Conservation (phyloP, 1,140 invertebrate species). For the Euura saliciscinereae region DNA sequence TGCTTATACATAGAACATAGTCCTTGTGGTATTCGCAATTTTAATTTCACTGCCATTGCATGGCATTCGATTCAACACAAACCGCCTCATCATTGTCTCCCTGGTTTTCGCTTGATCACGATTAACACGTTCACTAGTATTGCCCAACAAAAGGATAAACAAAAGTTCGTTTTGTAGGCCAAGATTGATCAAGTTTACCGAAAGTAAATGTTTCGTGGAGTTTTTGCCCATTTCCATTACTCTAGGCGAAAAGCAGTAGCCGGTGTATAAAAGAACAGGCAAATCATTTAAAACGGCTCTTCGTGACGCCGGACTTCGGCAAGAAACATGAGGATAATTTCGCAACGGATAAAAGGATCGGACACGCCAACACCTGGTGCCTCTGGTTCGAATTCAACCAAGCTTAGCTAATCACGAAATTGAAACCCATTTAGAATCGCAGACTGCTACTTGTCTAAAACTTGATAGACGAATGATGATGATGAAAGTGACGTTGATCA, state of each 20-base stretch:
- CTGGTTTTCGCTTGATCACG: background rate
- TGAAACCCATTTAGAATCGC: no score
- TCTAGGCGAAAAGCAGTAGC: background rate
- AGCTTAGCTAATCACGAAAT: no score
- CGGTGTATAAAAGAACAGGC: background rate
- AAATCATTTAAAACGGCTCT: background rate
- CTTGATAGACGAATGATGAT: no score
- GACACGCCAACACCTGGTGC: no score
- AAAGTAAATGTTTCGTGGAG: background rate
- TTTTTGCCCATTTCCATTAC: background rate
- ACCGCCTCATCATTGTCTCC: background rate
- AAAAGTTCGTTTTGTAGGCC: background rate
- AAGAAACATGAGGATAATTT: background rate
- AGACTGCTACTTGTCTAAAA: no score
- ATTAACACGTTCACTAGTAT: background rate
- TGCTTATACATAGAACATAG: no score
- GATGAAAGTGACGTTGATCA: no score
- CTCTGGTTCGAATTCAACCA: no score
- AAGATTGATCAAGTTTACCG: background rate
- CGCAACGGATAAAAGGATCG: background rate
- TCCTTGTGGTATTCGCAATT: background rate
- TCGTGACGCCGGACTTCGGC: background rate
- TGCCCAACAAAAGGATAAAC: background rate
- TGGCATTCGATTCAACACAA: background rate
- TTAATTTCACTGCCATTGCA: background rate